Base-by-base conservation (phyloP, 2,888 invertebrate species). In the Calliscelio sp. region DNA sequence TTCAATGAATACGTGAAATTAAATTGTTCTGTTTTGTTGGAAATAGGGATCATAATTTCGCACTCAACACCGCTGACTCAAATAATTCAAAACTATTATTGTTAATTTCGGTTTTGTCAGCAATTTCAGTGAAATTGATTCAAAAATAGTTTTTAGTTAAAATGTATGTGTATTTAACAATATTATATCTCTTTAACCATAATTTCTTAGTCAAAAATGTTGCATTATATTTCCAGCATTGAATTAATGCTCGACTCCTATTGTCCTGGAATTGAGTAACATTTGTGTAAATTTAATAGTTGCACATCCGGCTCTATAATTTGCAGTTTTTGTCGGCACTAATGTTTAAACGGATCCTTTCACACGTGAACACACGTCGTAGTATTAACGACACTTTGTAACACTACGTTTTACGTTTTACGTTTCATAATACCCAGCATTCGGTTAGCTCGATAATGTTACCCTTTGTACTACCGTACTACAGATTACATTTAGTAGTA, bases 401-500 rank as follows among this genome's bases (percentile, higher is more conserved):
- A 74, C 66, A 74, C 51, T 74, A 66, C 70, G 66, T 74, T 81
- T 80, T 61, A 73, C 49, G 38, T 73, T 73, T 74, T 81, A 81
- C 59, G 66, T 74, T 74, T 57, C 73, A 51, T 73, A 81, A 68
- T 81, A 61, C 35, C 16, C 44, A 10, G 61, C 57, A 70, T 81
- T 75, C 63, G 70, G 75, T 75, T 81, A 81, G 75, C 75, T 61
- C 70, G 81, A 81, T 81, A 74, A 68, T 28, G 53, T 73, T 73
- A 80, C 32, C 81, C 68, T 81, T 81, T 81, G 73, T 81, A 77
- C 65, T 71, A 81, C 68, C 51, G 57, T 71, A 49, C 55, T 70
- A 77, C 71, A 77, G 75, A 81, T 81, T 81, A 81, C 63, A 81
- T 77, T 81, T 77, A 81, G 71, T 81, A 77, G 71, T 82, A 71